These are phyloP conservation scores for Spizella passerina DNA, from an alignment of 2,797 vertebrate species.

Conservation along the genomic window DNA sequence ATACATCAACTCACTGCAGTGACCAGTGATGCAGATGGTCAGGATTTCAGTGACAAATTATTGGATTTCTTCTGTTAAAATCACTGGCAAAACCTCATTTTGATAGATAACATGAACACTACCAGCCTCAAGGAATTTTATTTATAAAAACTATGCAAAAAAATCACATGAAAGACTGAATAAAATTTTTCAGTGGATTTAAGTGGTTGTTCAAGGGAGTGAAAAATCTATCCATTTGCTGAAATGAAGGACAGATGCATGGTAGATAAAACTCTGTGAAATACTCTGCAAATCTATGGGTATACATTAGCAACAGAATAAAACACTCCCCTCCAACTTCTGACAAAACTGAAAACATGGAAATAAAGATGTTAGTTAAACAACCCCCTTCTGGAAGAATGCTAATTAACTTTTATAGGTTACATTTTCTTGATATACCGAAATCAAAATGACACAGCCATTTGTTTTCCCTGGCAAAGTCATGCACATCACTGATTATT, in stretches of 20 bases:
- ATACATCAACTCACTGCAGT: background rate
- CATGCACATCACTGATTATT: slow-evolving; percentile 67
- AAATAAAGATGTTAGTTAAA: slow-evolving; percentile 60
- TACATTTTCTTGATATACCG: slow-evolving; percentile 60
- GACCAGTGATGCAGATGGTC: background rate
- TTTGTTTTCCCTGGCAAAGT: slow-evolving; percentile 70
- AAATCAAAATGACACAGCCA: slow-evolving; percentile 69
- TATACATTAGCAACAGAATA: slow-evolving; percentile 54
- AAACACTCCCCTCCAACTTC: slow-evolving; percentile 43
- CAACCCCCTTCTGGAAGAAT: slow-evolving; percentile 58
- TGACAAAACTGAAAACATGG: slow-evolving; percentile 57
- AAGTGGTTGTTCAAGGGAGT: background rate
- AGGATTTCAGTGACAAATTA: background rate
- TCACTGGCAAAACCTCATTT: background rate
- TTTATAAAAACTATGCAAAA: background rate
- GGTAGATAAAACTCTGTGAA: background rate
- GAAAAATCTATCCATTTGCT: background rate
- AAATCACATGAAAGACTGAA: background rate
- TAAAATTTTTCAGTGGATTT: background rate
- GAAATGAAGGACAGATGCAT: slow-evolving; percentile 13
- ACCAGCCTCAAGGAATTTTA: background rate
- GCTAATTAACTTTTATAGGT: slow-evolving; percentile 68
- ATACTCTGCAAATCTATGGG: slow-evolving; percentile 39
- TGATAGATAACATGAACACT: background rate
- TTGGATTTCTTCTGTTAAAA: background rate